Percentiles rank a stretch among this genome's conserved stretches.
Evolutionary conservation across 2,888 invertebrate genomes (phyloP).

Genomic region (Parnassius glacialis): DNA sequence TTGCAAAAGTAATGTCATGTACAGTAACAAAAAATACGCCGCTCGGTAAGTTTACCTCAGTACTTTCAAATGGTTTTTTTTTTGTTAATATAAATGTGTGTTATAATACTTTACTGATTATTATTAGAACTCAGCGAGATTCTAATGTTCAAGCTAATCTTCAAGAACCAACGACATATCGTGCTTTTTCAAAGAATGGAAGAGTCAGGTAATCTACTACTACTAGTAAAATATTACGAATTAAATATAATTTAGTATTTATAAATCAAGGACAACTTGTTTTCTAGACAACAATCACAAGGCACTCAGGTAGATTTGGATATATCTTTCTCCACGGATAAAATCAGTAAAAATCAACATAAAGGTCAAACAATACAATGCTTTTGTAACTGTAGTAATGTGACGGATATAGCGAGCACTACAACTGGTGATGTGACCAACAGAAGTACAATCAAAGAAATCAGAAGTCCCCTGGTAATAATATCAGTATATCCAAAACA

Average conservation of each 20-base stretch:
- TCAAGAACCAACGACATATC: conserved; percentile 13
- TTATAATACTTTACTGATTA: neutral
- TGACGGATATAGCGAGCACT: conserved; percentile 25
- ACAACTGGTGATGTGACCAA: conserved; percentile 29
- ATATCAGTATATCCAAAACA: conserved; percentile 68
- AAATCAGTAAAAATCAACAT: conserved; percentile 25
- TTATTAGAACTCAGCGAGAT: conserved; percentile 27
- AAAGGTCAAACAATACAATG: conserved; percentile 49
- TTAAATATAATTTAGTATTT: conserved; percentile 1
- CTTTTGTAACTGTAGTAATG: conserved; percentile 33
- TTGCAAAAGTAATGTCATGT: conserved; percentile 15
- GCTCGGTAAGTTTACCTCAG: conserved; percentile 12
- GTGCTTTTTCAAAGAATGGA: conserved; percentile 14
- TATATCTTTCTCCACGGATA: conserved; percentile 29
- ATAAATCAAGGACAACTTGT: conserved; percentile 4
- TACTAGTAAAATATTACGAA: neutral
- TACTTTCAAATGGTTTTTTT: neutral
- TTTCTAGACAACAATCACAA: conserved; percentile 49
- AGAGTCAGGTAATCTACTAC: conserved; percentile 9
- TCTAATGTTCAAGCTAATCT: conserved; percentile 31
- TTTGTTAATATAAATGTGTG: neutral
- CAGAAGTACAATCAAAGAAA: conserved; percentile 33
- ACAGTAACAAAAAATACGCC: conserved; percentile 14
- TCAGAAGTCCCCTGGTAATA: conserved; percentile 57
- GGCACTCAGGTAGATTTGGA: conserved; percentile 58